phyloP scores from a whole-genome alignment of 2,113 vertebrate genomes.

The Ptychochromis oligacanthus region DNA sequence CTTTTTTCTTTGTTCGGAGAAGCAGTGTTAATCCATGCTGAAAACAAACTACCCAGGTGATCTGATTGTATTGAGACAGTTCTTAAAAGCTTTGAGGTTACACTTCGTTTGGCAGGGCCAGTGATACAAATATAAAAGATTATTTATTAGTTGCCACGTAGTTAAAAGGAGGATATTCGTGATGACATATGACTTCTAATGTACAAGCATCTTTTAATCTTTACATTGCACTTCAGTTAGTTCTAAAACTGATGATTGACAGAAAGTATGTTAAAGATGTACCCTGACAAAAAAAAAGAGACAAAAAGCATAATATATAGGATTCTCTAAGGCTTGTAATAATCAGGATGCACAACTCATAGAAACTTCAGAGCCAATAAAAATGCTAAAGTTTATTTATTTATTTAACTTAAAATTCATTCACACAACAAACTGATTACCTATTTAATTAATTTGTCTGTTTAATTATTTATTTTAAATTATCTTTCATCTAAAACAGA shows the following conservation, averaged over 20 bases:
- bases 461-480: no score
- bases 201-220: neutral
- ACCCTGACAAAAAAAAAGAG: neutral
- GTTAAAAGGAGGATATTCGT: neutral
- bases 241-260: neutral
- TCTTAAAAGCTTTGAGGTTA: neutral
- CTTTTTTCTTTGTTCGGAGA: neutral
- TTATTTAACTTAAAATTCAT: no score
- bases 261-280: no score
- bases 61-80: neutral
- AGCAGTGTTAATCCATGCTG: neutral
- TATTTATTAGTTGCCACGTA: neutral
- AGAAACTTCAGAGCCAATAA: no score
- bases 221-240: neutral
- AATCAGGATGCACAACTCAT: no score
- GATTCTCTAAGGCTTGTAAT: no score
- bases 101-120: neutral
- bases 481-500: no score
- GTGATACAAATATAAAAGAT: neutral
- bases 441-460: no score
- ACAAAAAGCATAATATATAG: neutral
- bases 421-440: no score
- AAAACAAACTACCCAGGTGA: neutral
- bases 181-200: neutral
- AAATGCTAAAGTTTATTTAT: no score